phyloP scores from a whole-genome alignment of 2,797 vertebrate genomes.

The Numenius phaeopus region DNA sequence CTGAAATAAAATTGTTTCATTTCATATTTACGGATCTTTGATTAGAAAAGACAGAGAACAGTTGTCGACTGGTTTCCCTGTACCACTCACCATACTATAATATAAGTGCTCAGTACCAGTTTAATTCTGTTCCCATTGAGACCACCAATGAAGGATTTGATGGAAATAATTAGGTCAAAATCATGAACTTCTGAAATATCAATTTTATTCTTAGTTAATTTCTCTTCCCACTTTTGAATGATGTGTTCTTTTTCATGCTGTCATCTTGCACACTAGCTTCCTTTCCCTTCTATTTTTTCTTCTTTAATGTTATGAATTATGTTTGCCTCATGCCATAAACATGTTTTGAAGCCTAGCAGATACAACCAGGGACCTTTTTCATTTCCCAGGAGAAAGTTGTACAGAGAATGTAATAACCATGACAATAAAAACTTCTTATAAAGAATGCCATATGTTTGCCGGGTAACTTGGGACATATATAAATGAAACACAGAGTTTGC shows the following conservation, averaged over 20 bases:
- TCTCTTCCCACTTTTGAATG: neutral
- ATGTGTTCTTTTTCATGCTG: neutral
- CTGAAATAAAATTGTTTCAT: neutral
- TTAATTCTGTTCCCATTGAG: neutral
- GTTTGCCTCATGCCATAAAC: neutral
- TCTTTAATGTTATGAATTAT: neutral
- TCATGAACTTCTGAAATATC: neutral
- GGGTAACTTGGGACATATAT: neutral
- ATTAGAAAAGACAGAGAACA: neutral
- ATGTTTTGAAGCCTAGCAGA: neutral
- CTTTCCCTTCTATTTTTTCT: neutral
- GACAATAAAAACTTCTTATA: neutral
- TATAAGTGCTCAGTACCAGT: neutral
- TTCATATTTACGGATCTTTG: neutral
- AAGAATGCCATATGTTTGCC: neutral
- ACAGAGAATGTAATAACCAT: neutral
- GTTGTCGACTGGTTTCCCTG: neutral
- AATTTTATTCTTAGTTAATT: neutral
- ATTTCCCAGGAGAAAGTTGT: neutral
- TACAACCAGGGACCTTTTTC: neutral
- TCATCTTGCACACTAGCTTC: neutral
- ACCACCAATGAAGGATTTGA: neutral
- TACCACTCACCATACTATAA: neutral
- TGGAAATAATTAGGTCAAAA: neutral
- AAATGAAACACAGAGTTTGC: neutral